Evolutionary conservation across 2,113 vertebrate species (phyloP).

Genomic region (Panthera leo): DNA sequence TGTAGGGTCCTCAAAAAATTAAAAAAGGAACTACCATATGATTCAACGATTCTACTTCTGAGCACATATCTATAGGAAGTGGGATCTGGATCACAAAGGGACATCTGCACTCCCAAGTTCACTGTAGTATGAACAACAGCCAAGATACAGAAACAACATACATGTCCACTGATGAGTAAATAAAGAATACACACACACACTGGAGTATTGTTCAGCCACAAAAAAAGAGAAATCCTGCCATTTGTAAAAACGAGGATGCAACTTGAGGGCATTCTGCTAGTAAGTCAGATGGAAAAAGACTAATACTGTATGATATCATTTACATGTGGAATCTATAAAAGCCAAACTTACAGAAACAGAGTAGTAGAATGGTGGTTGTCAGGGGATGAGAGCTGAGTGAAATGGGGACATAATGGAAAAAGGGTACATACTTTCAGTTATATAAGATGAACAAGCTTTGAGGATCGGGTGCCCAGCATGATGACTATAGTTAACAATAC

Average conservation of each 20-base stretch:
- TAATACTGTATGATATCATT: neutral
- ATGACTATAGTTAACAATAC: neutral
- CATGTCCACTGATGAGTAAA: neutral
- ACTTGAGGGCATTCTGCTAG: neutral
- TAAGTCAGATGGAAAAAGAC: neutral
- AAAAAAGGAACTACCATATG: neutral
- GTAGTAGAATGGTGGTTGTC: neutral
- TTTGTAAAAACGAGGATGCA: neutral
- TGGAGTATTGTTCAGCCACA: neutral
- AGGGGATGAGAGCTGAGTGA: neutral
- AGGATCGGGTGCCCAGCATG: neutral
- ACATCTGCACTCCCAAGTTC: neutral
- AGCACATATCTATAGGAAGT: neutral
- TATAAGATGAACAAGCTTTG: neutral
- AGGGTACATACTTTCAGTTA: neutral
- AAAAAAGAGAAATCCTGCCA: neutral
- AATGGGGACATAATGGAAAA: neutral
- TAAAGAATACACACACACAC: neutral
- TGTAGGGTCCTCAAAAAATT: neutral
- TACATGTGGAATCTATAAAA: neutral
- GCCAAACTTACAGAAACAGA: neutral
- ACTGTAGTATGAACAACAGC: neutral
- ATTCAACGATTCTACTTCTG: neutral
- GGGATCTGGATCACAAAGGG: neutral
- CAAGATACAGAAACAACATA: neutral